A percentile compares a stretch with the other conserved stretches of the same genome.
These are phyloP conservation scores for Caenorhabditis imperialis DNA, from an alignment of 2,888 invertebrate species.

Conservation along the genomic window DNA sequence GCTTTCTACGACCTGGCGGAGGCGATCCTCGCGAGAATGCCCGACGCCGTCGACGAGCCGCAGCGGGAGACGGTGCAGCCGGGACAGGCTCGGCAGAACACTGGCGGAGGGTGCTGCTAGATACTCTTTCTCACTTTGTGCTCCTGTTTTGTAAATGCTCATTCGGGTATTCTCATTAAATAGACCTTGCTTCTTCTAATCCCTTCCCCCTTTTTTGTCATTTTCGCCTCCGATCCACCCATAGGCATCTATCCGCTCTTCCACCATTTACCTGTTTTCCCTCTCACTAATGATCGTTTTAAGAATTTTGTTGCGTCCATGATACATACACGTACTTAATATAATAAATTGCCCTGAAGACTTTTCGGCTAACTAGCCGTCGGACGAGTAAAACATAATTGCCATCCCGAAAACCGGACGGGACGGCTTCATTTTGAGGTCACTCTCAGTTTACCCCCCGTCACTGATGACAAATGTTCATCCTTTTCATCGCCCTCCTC, in stretches of 20 bases:
- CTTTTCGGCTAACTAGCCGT: constrained; percentile 29
- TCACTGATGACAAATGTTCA: constrained; percentile 27
- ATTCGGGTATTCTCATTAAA: constrained; percentile 45
- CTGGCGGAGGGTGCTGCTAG: constrained; percentile 51
- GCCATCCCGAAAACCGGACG: constrained; percentile 45
- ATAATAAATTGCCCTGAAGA: constrained; percentile 32
- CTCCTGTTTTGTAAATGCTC: constrained; percentile 27
- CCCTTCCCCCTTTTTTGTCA: constrained; percentile 7
- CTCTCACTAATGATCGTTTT: constrained; percentile 31
- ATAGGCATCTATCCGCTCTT: constrained; percentile 2
- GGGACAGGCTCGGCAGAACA: constrained; percentile 35
- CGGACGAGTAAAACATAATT: too few relatives aligned
- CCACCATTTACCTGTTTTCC: constrained; percentile 27
- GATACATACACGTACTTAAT: constrained; percentile 34
- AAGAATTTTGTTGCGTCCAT: constrained; percentile 15
- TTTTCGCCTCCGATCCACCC: not conserved
- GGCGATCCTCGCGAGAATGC: constrained; percentile 77
- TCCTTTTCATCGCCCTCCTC: not conserved
- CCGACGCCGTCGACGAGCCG: constrained; percentile 56
- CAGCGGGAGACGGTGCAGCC: constrained; percentile 50
- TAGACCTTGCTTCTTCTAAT: constrained; percentile 17
- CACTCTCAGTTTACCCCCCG: constrained; percentile 18
- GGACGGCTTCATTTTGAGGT: constrained; percentile 23
- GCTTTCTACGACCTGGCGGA: constrained; percentile 97
- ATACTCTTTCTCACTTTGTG: not conserved